These are phyloP conservation scores for Drosophila setosimentum DNA, from an alignment of 2,888 invertebrate species.

Conservation along the genomic window DNA sequence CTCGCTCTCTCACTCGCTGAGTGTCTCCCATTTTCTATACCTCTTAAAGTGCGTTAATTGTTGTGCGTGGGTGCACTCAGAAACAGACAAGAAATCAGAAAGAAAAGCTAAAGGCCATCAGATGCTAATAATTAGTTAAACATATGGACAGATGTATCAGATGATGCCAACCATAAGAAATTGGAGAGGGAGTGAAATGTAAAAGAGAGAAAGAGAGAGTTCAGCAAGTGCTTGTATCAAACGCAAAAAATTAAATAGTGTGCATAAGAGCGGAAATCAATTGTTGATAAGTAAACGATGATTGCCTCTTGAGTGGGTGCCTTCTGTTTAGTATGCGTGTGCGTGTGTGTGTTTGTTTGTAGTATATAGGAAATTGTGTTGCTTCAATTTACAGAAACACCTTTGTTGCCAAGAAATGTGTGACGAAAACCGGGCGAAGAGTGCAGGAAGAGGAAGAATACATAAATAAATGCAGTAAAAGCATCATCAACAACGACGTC, in stretches of 20 bases:
- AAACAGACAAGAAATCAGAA: conserved; percentile 8
- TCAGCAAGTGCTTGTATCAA: conserved; percentile 8
- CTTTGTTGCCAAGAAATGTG: conserved; percentile 28
- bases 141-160: conserved; percentile 19
- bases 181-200: neutral
- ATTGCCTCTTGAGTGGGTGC: conserved; percentile 23
- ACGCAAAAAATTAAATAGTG: conserved; percentile 30
- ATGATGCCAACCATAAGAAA: conserved; percentile 2
- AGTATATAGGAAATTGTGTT: conserved; percentile 24
- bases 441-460: conserved; percentile 1
- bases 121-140: conserved; percentile 41
- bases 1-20: neutral
- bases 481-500: conserved; percentile 18
- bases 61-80: conserved; percentile 47
- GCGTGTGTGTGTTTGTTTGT: neutral
- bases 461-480: conserved; percentile 25
- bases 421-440: neutral
- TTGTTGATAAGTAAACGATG: conserved; percentile 49
- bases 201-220: neutral
- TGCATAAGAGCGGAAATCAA: conserved; percentile 56
- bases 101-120: conserved; percentile 29
- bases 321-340: neutral
- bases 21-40: neutral
- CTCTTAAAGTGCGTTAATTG: conserved; percentile 18
- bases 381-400: conserved; percentile 27